These are phyloP conservation scores for Cheumatopsyche charites DNA, from an alignment of 1,140 invertebrate genomes.

Conservation along the genomic window DNA sequence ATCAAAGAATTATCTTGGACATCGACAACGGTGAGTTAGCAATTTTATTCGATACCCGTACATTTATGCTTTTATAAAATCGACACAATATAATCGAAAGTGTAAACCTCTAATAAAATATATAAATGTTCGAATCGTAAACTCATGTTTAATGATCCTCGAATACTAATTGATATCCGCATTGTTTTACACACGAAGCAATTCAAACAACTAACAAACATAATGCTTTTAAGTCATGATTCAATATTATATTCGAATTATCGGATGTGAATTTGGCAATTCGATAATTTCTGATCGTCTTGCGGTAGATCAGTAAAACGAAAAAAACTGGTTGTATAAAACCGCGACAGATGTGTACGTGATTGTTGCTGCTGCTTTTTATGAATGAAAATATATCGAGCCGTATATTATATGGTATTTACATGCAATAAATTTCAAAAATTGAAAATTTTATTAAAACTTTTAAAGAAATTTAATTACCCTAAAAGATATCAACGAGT, in stretches of 20 bases:
- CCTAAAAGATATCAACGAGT: neutral
- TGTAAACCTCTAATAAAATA: neutral
- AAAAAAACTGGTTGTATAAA: conserved; percentile 31
- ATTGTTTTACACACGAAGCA: too few species aligned
- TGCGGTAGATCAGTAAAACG: conserved; percentile 21
- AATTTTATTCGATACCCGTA: neutral
- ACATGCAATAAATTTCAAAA: neutral
- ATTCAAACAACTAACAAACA: too few species aligned
- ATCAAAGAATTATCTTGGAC: conserved; percentile 32
- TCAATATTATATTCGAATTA: neutral
- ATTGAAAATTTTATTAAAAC: conserved; percentile 1
- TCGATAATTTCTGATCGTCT: conserved; percentile 22
- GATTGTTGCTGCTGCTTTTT: conserved; percentile 27
- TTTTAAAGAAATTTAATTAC: neutral
- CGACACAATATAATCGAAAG: neutral
- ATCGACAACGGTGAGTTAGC: conserved; percentile 16
- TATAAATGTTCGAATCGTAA: neutral
- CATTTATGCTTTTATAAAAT: neutral
- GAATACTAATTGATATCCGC: too few species aligned
- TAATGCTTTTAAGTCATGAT: too few species aligned
- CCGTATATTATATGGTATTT: neutral
- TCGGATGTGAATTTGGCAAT: neutral
- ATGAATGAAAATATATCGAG: conserved; percentile 31
- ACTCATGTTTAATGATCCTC: too few species aligned
- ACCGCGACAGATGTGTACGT: conserved; percentile 29